These are phyloP conservation scores for Boloria euphrosyne DNA, from an alignment of 2,888 invertebrate species.

Conservation along the genomic window DNA sequence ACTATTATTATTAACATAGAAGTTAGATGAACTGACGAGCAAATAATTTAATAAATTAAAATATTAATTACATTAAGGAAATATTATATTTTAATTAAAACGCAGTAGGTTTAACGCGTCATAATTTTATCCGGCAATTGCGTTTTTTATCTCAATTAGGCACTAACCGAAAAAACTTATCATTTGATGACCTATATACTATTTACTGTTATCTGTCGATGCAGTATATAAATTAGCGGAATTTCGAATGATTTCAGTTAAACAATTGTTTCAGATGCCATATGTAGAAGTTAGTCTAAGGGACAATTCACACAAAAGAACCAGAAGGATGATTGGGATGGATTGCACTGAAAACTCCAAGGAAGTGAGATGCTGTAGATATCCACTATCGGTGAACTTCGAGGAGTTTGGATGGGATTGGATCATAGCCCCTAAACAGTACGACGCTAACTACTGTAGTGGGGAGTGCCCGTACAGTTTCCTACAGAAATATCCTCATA, in stretches of 20 bases:
- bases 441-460: constrained; percentile 97
- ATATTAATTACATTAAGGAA: too few species aligned
- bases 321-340: constrained; percentile 89
- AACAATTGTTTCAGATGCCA: constrained; percentile 68
- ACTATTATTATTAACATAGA: too few species aligned
- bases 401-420: constrained; percentile 98
- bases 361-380: constrained; percentile 95
- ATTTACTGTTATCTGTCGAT: neutral
- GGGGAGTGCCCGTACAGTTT: constrained; percentile 96
- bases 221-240: neutral
- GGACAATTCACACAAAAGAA: constrained; percentile 83
- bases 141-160: neutral
- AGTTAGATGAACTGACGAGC: too few species aligned
- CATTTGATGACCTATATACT: constrained; percentile 16
- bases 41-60: too few species aligned
- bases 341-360: constrained; percentile 91
- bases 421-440: constrained; percentile 97
- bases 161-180: constrained; percentile 13
- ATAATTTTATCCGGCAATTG: neutral
- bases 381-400: constrained; percentile 96
- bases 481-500: constrained; percentile 92
- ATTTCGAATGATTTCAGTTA: neutral
- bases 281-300: constrained; percentile 78
- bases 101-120: neutral
- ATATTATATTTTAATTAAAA: neutral